A percentile compares a stretch with the other conserved stretches of the same genome.
phyloP scores from a whole-genome alignment of 2,113 vertebrate species.

The Recurvirostra avosetta region DNA sequence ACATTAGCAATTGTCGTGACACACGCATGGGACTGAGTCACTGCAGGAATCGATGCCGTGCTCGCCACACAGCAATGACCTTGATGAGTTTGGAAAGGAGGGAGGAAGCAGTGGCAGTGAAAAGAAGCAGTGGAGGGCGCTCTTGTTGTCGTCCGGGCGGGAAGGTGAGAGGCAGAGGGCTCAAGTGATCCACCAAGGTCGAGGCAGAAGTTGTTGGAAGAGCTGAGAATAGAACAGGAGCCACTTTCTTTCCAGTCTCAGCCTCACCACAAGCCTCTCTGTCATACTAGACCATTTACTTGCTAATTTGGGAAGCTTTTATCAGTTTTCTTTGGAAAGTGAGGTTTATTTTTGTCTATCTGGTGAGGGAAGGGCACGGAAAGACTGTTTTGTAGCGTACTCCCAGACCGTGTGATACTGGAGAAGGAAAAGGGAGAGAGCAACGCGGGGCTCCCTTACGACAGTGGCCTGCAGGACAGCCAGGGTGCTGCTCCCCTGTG shows the following conservation, averaged over 20 bases:
- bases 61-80: neutral
- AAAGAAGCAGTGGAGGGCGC: neutral
- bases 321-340: slow-evolving; percentile 50
- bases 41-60: fast-evolving
- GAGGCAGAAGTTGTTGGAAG: neutral
- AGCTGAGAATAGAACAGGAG: slow-evolving; percentile 35
- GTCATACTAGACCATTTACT: neutral
- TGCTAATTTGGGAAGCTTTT: slow-evolving; percentile 63
- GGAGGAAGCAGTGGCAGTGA: neutral
- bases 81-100: neutral
- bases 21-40: neutral
- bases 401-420: neutral
- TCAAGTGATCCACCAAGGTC: slow-evolving; percentile 4
- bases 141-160: neutral
- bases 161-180: neutral
- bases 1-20: neutral
- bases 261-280: neutral
- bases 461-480: neutral
- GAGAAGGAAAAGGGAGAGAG: neutral
- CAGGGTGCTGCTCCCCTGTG: neutral
- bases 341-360: neutral
- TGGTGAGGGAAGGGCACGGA: neutral
- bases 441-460: fast-evolving
- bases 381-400: neutral
- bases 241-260: neutral